Conservation (phyloP, 2,888 invertebrate genomes). For the Ormyrus rosae region DNA sequence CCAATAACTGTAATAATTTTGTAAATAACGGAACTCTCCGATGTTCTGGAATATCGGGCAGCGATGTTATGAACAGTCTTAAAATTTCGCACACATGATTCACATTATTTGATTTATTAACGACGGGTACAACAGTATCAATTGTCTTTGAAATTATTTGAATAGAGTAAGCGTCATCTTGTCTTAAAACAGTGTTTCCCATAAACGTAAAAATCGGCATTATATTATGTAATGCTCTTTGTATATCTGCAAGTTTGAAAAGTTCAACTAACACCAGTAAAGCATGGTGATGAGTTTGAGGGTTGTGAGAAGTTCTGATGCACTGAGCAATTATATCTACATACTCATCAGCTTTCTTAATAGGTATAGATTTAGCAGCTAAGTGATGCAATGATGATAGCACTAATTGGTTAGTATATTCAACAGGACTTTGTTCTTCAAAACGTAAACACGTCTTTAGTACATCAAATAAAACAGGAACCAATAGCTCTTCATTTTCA, state of each 20-base stretch:
- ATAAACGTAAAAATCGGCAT: constrained; percentile 99
- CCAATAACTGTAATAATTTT: constrained; percentile 86
- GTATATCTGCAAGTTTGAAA: constrained; percentile 68
- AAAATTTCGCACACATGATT: constrained; percentile 82
- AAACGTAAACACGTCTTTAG: constrained; percentile 87
- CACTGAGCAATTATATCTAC: constrained; percentile 91
- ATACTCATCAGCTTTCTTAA: constrained; percentile 78
- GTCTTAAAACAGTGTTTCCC: constrained; percentile 93
- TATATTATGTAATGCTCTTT: constrained; percentile 85
- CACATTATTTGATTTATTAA: constrained; percentile 76
- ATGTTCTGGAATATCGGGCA: constrained; percentile 95
- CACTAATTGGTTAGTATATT: constrained; percentile 92
- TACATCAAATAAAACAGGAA: constrained; percentile 87
- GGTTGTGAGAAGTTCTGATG: constrained; percentile 92
- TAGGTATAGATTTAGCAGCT: constrained; percentile 61
- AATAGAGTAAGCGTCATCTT: constrained; percentile 96
- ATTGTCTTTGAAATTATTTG: constrained; percentile 94
- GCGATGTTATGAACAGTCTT: constrained; percentile 93
- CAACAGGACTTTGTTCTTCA: constrained; percentile 88
- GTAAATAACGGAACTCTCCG: constrained; percentile 88
- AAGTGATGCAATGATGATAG: constrained; percentile 85
- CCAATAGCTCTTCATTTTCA: constrained; percentile 80
- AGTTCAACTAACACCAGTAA: constrained; percentile 86
- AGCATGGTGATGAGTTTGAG: constrained; percentile 97
- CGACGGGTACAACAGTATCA: constrained; percentile 91